Percentiles rank a stretch among this genome's conserved stretches.
Conservation (phyloP, 53 echinoderm and acorn worm species). For the Holothuria leucospilota region DNA sequence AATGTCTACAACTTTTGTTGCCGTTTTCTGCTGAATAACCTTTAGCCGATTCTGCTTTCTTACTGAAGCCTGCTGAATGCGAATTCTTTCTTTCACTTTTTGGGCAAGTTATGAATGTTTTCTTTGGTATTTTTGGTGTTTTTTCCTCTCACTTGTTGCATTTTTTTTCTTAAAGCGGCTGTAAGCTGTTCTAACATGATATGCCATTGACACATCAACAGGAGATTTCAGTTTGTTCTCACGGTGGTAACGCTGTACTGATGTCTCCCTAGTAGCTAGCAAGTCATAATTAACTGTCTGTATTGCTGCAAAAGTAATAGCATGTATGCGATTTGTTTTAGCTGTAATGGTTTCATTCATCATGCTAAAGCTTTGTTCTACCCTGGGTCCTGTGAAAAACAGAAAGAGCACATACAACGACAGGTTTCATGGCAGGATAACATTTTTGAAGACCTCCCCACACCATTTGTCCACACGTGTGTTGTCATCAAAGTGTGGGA, state of each 20-base stretch:
- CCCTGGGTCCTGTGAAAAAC: constrained; percentile 65
- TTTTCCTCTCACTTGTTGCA: no score
- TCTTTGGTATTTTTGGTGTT: neutral
- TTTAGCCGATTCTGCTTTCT: no score
- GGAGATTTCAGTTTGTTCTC: constrained; percentile 44
- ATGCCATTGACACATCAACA: constrained; percentile 51
- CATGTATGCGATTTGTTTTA: constrained; percentile 54
- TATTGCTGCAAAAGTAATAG: constrained; percentile 47
- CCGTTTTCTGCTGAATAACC: no score
- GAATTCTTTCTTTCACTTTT: no score
- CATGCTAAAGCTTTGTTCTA: no score
- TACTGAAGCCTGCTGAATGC: no score
- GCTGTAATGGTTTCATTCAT: constrained; percentile 42
- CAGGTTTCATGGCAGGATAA: constrained; percentile 59
- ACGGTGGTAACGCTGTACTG: constrained; percentile 48
- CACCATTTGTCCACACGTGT: constrained; percentile 55
- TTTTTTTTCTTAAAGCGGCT: constrained; percentile 12
- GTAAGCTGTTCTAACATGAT: constrained; percentile 22
- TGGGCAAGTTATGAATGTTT: no score
- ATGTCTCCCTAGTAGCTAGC: constrained; percentile 37
- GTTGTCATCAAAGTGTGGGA: constrained; percentile 21
- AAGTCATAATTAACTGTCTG: constrained; percentile 52
- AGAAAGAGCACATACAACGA: constrained; percentile 20
- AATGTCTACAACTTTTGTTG: no score
- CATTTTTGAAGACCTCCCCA: constrained; percentile 33